These are phyloP conservation scores for Eulemur albifrons DNA, from an alignment of 2,797 vertebrate species.

Conservation along the genomic window DNA sequence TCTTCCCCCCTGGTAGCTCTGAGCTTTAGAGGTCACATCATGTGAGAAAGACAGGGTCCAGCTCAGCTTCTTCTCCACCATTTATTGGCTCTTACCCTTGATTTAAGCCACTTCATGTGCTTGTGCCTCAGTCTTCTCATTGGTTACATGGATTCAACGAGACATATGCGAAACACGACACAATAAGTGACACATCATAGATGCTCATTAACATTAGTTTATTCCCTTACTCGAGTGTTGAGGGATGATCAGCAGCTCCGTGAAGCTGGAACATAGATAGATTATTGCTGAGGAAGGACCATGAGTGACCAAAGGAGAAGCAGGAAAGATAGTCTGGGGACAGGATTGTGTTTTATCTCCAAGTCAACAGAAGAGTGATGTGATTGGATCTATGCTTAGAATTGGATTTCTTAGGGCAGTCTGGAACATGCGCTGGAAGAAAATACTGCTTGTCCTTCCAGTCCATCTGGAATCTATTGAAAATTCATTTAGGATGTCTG, in stretches of 20 bases:
- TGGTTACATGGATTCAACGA: neutral
- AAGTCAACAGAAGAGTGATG: neutral
- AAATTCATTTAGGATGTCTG: neutral
- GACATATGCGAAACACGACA: neutral
- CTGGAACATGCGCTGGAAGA: neutral
- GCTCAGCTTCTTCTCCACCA: neutral
- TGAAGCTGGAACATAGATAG: neutral
- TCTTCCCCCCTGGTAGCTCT: neutral
- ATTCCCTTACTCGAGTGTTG: neutral
- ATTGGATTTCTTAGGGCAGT: neutral
- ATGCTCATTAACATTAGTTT: neutral
- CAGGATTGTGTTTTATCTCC: neutral
- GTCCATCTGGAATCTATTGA: neutral
- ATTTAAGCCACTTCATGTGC: neutral
- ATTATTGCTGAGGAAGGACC: neutral
- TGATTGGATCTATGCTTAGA: neutral
- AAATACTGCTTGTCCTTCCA: neutral
- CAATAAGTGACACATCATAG: neutral
- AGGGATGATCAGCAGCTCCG: neutral
- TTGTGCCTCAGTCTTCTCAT: neutral
- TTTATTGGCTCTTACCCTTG: neutral
- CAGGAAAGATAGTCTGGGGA: neutral
- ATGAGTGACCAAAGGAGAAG: neutral
- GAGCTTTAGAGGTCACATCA: neutral
- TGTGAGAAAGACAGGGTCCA: neutral